Conservation (phyloP, 2,113 vertebrate genomes). For the Syngnathoides biaculeatus region DNA sequence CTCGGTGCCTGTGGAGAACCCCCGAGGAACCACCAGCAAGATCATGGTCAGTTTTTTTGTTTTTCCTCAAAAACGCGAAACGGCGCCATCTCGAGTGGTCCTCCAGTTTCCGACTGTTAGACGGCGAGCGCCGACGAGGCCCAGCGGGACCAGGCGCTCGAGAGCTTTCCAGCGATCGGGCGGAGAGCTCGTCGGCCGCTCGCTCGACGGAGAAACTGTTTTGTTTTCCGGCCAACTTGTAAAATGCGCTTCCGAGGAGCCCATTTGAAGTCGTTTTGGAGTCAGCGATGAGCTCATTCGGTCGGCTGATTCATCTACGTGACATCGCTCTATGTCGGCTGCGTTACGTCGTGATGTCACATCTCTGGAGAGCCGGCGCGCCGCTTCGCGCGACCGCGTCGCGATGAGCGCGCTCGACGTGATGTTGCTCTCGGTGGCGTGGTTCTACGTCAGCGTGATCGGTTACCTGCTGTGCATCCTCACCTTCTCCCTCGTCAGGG, state of each 20-base stretch:
- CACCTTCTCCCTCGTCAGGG: neutral
- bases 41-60: conserved; percentile 77
- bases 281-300: no score
- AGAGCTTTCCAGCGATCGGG: conserved; percentile 41
- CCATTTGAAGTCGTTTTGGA: no score
- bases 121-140: neutral
- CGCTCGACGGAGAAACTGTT: conserved; percentile 4
- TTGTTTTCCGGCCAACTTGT: neutral
- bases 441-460: neutral
- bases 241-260: no score
- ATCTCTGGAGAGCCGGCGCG: no score
- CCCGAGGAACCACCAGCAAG: conserved; percentile 91
- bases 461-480: neutral
- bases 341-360: neutral
- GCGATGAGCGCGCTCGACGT: neutral
- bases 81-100: neutral
- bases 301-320: neutral
- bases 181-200: conserved; percentile 39
- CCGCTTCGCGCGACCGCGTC: no score
- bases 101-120: no score
- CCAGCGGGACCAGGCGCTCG: conserved; percentile 2
- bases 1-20: conserved; percentile 93
- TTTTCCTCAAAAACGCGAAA: neutral
- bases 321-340: neutral
- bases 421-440: neutral